These are phyloP conservation scores for Eristalis pertinax DNA, from an alignment of 2,888 invertebrate genomes.

Conservation along the genomic window DNA sequence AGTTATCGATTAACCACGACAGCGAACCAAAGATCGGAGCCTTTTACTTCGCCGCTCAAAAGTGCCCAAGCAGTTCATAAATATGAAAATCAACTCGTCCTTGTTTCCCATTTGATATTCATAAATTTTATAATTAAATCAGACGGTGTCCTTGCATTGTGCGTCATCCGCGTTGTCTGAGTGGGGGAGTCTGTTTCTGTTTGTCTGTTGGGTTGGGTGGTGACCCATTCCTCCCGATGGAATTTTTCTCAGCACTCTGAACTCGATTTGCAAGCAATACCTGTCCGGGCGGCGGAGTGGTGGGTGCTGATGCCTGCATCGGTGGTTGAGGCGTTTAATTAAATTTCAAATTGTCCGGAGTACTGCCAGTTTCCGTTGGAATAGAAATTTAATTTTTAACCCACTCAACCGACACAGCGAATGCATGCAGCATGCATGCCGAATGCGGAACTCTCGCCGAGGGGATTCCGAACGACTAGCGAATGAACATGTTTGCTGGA, in stretches of 20 bases:
- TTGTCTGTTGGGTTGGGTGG: not conserved
- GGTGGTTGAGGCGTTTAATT: constrained; percentile 17
- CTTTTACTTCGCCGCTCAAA: not conserved
- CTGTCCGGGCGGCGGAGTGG: not conserved
- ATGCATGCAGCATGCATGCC: not conserved
- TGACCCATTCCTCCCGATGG: too few relatives aligned
- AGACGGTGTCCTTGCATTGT: constrained; percentile 51
- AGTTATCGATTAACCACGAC: not conserved
- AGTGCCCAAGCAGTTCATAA: constrained; percentile 41
- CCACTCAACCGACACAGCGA: not conserved
- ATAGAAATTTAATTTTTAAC: constrained; percentile 21
- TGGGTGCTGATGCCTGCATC: not conserved
- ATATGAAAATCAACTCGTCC: constrained; percentile 42
- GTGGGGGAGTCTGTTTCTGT: not conserved
- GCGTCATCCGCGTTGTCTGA: not conserved
- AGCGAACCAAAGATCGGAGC: not conserved
- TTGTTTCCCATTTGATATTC: constrained; percentile 51
- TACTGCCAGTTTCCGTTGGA: not conserved
- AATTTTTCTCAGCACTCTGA: not conserved
- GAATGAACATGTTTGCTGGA: not conserved
- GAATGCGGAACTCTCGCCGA: not conserved
- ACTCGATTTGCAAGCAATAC: constrained; percentile 14
- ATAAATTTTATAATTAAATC: constrained; percentile 69
- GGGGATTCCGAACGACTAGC: not conserved
- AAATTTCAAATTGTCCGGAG: constrained; percentile 17